Conservation (phyloP, 2,888 invertebrate genomes). For the Drosophila subquinaria region DNA sequence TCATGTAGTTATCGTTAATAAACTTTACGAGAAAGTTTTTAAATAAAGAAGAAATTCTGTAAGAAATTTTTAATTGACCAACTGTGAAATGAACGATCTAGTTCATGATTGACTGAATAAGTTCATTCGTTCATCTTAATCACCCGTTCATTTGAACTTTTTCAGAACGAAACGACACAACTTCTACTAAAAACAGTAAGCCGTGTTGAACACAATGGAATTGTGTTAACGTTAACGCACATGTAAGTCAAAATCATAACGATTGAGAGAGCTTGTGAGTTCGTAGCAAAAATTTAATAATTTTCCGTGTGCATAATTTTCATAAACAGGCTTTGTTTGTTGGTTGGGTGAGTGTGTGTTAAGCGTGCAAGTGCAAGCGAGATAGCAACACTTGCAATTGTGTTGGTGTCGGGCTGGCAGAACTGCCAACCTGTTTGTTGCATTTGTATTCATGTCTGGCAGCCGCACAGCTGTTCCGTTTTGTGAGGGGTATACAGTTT, state of each 20-base stretch:
- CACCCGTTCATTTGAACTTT: too few species aligned
- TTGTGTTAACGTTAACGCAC: constrained; percentile 67
- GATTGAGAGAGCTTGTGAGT: constrained; percentile 5
- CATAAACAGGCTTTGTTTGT: constrained; percentile 54
- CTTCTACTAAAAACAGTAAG: constrained; percentile 39
- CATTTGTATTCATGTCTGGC: constrained; percentile 20
- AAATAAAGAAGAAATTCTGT: too few species aligned
- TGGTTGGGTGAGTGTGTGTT: constrained; percentile 49
- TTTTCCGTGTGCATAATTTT: constrained; percentile 34
- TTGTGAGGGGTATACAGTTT: constrained; percentile 30
- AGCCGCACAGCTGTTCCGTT: constrained; percentile 44
- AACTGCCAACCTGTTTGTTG: constrained; percentile 37
- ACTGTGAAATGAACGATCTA: too few species aligned
- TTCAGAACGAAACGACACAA: too few species aligned
- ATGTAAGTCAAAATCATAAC: constrained; percentile 60
- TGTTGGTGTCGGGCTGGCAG: constrained; percentile 33
- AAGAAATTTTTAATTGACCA: too few species aligned
- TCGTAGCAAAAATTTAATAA: constrained; percentile 29
- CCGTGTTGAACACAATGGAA: constrained; percentile 66
- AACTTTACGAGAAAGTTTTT: too few species aligned
- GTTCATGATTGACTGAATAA: too few species aligned
- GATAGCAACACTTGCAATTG: constrained; percentile 40
- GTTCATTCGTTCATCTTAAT: too few species aligned
- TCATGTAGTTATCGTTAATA: too few species aligned
- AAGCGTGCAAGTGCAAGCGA: constrained; percentile 44